A percentile compares a stretch with the other conserved stretches of the same genome.
These are phyloP conservation scores for Drosophila teissieri DNA, from an alignment of 1,140 invertebrate species.

Conservation along the genomic window DNA sequence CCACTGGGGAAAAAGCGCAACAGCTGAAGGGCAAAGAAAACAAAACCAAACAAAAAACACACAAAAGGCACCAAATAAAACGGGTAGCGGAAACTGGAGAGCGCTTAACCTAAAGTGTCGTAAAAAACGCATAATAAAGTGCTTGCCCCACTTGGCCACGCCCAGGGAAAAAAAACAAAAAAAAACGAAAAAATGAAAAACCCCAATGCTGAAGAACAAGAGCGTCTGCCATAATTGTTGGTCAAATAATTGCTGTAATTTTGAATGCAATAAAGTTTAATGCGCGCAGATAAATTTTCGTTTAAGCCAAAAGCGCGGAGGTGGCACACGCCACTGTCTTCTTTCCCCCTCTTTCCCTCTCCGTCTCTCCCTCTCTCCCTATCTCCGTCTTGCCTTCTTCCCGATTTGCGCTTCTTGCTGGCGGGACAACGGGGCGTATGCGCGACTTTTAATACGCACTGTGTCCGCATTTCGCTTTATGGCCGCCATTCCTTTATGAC, in stretches of 20 bases:
- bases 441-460: slow-evolving; percentile 69
- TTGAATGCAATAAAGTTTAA: slow-evolving; percentile 79
- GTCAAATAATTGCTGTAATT: slow-evolving; percentile 78
- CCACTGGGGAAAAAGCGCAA: slow-evolving; percentile 60
- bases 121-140: slow-evolving; percentile 74
- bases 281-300: slow-evolving; percentile 76
- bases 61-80: not conserved
- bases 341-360: not conserved
- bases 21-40: slow-evolving; percentile 61
- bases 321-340: slow-evolving; percentile 34
- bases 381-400: not conserved
- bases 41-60: not conserved
- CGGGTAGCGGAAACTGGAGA: slow-evolving; percentile 27
- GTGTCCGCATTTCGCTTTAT: slow-evolving; percentile 59
- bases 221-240: slow-evolving; percentile 67
- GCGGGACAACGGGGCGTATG: slow-evolving; percentile 60
- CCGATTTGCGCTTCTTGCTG: not conserved
- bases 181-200: not conserved
- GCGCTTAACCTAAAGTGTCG: slow-evolving; percentile 63
- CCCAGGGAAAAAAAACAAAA: slow-evolving; percentile 10
- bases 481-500: slow-evolving; percentile 70
- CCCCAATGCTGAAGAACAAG: not conserved
- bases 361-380: not conserved
- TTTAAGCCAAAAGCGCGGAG: slow-evolving; percentile 67
- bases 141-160: slow-evolving; percentile 41